Evolutionary conservation across 2,888 invertebrate genomes (phyloP).

Genomic region (Scaptomyza parva): DNA sequence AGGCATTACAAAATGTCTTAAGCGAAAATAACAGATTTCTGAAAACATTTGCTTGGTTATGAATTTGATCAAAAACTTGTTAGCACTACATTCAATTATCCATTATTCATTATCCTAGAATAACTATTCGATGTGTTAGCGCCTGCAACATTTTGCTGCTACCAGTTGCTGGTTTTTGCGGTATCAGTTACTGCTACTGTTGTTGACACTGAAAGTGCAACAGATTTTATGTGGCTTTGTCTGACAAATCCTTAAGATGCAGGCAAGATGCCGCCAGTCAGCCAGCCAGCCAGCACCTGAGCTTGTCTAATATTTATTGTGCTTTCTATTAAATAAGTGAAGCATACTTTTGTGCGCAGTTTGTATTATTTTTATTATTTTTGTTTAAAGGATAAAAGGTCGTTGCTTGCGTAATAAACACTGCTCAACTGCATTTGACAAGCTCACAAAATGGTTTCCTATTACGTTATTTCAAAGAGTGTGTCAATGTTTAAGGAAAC

Average conservation of each 20-base stretch:
- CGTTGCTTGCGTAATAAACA: constrained; percentile 32
- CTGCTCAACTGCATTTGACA: constrained; percentile 57
- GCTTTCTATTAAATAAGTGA: constrained; percentile 73
- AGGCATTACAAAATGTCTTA: not conserved
- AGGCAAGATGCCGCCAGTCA: too few species aligned
- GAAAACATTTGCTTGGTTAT: constrained; percentile 8
- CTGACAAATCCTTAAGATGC: constrained; percentile 39
- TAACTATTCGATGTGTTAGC: constrained; percentile 56
- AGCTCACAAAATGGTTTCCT: constrained; percentile 6
- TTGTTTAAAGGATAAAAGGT: constrained; percentile 18
- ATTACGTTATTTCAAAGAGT: constrained; percentile 4
- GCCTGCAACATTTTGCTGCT: constrained; percentile 52
- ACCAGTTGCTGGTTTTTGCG: constrained; percentile 22
- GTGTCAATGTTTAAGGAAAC: constrained; percentile 9
- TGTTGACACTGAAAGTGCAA: constrained; percentile 58
- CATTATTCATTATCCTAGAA: constrained; percentile 57
- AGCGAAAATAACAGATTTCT: constrained; percentile 2
- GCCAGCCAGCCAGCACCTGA: constrained; percentile 55
- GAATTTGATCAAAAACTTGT: constrained; percentile 34
- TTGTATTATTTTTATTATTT: constrained; percentile 24
- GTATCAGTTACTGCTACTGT: constrained; percentile 32
- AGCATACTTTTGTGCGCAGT: constrained; percentile 58
- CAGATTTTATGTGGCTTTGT: constrained; percentile 46
- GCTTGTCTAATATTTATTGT: constrained; percentile 78
- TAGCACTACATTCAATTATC: constrained; percentile 42